Base-by-base conservation (phyloP, 2,888 invertebrate species). In the Drosophila kanekoi region DNA sequence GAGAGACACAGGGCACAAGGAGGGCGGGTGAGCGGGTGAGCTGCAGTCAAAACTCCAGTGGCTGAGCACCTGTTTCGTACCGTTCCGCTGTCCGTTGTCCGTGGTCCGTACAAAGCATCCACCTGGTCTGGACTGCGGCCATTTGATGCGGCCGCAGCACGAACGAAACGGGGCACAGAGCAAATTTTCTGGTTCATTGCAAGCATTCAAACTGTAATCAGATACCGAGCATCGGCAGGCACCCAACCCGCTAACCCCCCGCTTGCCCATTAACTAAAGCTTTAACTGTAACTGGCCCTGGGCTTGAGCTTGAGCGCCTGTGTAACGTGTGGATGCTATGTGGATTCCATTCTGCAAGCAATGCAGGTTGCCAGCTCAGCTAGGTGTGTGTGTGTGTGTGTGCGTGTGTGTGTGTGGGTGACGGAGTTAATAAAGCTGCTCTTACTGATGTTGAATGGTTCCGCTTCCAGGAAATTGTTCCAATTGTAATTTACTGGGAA, bases 151-250 rank as follows among this genome's bases (percentile, higher is more conserved):
- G 68, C 78, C 77, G 61, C 81, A 70, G 61, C 77, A 78, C 66
- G 59, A 76, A 69, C 70, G 66, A 80, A 80, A 59, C 75, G 56
- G 59, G 54, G 66, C 66, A 84, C 81, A 81, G 81, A 70, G 87
- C 72, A 75, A 72, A 86, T 84, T 88, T 84, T 88, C 88, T 84
- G 87, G 88, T 84, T 86, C 88, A 88, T 88, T 84, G 88, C 81
- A 83, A 64, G 81, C 83, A 88, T 84, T 88, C 78, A 88, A 86
- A 86, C 69, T 84, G 84, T 88, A 88, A 84, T 84, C 84, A 73
- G 84, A 84, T 88, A 82, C 86, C 86, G 59, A 66, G 63, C 71
- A 66, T 53, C 43, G 28, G 33, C 38, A 0, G 16, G 8, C 14
- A 9, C 16, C 47, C 23, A 35, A 2, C n/a, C 1, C 20, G 8